Base-by-base conservation (phyloP, 1,140 invertebrate species). In the Camponotus vicinus region DNA sequence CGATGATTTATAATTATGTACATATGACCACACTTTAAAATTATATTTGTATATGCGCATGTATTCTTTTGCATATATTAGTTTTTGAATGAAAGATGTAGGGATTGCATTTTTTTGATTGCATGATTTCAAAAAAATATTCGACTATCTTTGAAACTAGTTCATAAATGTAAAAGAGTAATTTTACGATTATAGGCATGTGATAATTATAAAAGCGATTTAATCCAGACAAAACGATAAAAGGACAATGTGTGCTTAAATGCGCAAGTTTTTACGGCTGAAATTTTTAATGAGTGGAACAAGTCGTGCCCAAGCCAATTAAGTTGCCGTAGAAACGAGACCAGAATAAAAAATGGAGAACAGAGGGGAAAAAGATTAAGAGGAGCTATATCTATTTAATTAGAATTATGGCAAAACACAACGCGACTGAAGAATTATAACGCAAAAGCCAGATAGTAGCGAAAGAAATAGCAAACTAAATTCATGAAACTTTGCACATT, bases 311-410 rank as follows among this genome's bases (percentile, higher is more conserved):
- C n/a, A 34, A 45, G 37, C 15, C 49, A 64, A 66, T 61, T 57
- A 55, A 66, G 37, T 77, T 64, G 40, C 27, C 57, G 49, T 18
- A 63, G 75, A 57, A 45, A 79, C 61, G 61, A 27, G 63, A 67
- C 27, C 21, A 27, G 34, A 13, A 34, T 66, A 66, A 83, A 49
- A 66, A 32, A 73, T 70, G 42, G 69, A 32, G 32, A 32, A 82
- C 57, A 34, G 18, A 63, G 9, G 15, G 49, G 27, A 57, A 32
- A 71, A 18, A 80, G 55, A 66, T 32, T 34, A 61, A 66, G 40
- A 40, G 61, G 8, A 75, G 77, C n/a, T 82, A 70, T 83, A 92
- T 92, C 73, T 85, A 86, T 92, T 92, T 89, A 90, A 92, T 92
- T 92, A 91, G 73, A 92, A 88, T 92, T 91, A 92, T 92, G 49